Conservation (phyloP, 1,140 invertebrate species). For the Saccostrea cuccullata region DNA sequence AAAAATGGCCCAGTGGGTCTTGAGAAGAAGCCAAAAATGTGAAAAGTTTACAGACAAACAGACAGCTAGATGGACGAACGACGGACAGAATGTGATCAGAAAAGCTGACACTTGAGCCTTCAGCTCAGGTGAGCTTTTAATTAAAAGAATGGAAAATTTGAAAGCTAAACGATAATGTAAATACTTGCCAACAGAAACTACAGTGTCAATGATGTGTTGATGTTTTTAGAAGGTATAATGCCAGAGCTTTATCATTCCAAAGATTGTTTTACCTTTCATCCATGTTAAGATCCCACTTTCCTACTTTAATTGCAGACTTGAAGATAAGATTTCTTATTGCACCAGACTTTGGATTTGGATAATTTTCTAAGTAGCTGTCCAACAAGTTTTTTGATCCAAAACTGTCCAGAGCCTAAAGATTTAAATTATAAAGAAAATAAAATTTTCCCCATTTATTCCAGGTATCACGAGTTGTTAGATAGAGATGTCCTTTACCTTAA, state of each 20-base stretch:
- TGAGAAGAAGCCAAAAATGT: too few species aligned
- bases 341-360: slow-evolving; percentile 59
- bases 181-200: too few species aligned
- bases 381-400: background rate
- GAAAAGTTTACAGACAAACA: too few species aligned
- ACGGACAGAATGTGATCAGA: too few species aligned
- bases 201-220: too few species aligned
- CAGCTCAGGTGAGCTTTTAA: too few species aligned
- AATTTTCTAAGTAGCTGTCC: slow-evolving; percentile 7
- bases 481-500: background rate
- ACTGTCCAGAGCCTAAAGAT: background rate
- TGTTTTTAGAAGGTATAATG: too few species aligned
- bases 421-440: background rate
- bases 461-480: background rate
- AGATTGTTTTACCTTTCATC: slow-evolving; percentile 72
- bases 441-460: background rate
- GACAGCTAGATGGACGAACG: too few species aligned
- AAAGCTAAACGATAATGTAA: too few species aligned
- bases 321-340: slow-evolving; percentile 77
- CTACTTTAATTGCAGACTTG: slow-evolving; percentile 82
- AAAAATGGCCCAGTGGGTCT: too few species aligned
- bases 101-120: too few species aligned
- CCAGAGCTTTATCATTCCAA: background rate
- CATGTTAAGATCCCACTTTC: slow-evolving; percentile 81
- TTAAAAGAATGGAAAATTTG: too few species aligned